Evolutionary conservation across 2,888 invertebrate genomes (phyloP).

Genomic region (Taphrorychus bicolor): DNA sequence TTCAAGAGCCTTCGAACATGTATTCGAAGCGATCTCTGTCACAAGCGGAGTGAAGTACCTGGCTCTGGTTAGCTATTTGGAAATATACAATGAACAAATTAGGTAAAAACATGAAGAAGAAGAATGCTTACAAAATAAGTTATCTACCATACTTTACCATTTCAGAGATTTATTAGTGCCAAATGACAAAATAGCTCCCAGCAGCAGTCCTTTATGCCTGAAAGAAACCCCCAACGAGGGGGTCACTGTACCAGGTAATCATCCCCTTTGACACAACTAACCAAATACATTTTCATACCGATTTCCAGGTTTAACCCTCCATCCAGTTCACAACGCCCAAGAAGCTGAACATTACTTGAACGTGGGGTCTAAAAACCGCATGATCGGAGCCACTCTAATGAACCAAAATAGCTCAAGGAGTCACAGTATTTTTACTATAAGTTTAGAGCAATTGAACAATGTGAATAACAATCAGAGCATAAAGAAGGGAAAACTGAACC

Average conservation of each 20-base stretch:
- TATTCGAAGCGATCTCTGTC: slow-evolving; percentile 84
- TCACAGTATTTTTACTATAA: slow-evolving; percentile 87
- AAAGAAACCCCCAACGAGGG: slow-evolving; percentile 64
- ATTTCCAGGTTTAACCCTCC: slow-evolving; percentile 75
- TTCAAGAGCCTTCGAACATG: slow-evolving; percentile 84
- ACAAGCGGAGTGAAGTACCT: slow-evolving; percentile 75
- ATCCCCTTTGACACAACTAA: neutral
- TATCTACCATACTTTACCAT: no score
- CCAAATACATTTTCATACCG: slow-evolving; percentile 10
- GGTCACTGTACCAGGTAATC: slow-evolving; percentile 61
- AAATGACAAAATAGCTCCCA: slow-evolving; percentile 49
- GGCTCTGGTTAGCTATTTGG: slow-evolving; percentile 80
- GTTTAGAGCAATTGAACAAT: slow-evolving; percentile 78
- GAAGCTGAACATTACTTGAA: slow-evolving; percentile 81
- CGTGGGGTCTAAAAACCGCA: slow-evolving; percentile 79
- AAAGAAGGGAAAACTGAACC: slow-evolving; percentile 71
- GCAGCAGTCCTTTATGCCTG: slow-evolving; percentile 56
- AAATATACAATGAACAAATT: slow-evolving; percentile 86
- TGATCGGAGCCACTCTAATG: slow-evolving; percentile 87
- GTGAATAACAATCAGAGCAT: slow-evolving; percentile 56
- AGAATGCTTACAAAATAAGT: neutral
- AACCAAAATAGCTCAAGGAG: slow-evolving; percentile 86
- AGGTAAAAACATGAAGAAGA: slow-evolving; percentile 46
- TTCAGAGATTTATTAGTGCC: slow-evolving; percentile 56
- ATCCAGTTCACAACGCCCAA: slow-evolving; percentile 77